A percentile compares a stretch with the other conserved stretches of the same genome.
Evolutionary conservation across 2,113 vertebrate genomes (phyloP).

Genomic region (Sinosuthora webbiana): DNA sequence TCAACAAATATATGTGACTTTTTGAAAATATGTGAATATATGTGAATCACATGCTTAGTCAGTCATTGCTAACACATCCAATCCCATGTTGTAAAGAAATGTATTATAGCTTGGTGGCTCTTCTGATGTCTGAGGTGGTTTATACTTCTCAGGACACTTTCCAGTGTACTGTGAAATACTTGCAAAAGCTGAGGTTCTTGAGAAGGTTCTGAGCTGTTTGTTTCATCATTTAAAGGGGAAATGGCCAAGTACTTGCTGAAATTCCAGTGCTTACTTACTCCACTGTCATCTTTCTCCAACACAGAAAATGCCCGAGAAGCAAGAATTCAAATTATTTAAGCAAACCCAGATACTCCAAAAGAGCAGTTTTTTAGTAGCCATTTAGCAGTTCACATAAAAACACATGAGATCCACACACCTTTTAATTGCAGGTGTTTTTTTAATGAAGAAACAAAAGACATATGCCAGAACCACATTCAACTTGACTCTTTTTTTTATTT

Average conservation of each 20-base stretch:
- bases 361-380: not conserved
- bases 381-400: not conserved
- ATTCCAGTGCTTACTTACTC: constrained; percentile 65
- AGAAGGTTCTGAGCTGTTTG: constrained; percentile 71
- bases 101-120: not conserved
- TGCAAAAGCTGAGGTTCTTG: constrained; percentile 60
- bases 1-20: not conserved
- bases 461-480: not conserved
- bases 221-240: constrained; percentile 73
- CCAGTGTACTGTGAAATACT: constrained; percentile 62
- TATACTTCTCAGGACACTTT: constrained; percentile 71
- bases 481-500: not conserved
- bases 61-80: not conserved
- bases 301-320: constrained; percentile 68
- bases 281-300: constrained; percentile 65
- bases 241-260: constrained; percentile 69
- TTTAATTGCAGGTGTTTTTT: not conserved
- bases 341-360: not conserved
- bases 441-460: not conserved
- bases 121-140: constrained; percentile 61
- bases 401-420: not conserved
- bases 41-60: not conserved
- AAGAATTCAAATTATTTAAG: not conserved
- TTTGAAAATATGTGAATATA: not conserved
- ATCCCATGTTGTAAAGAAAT: not conserved